Evolutionary conservation across 2,797 vertebrate species (phyloP).

Genomic region (Acanthopagrus latus): DNA sequence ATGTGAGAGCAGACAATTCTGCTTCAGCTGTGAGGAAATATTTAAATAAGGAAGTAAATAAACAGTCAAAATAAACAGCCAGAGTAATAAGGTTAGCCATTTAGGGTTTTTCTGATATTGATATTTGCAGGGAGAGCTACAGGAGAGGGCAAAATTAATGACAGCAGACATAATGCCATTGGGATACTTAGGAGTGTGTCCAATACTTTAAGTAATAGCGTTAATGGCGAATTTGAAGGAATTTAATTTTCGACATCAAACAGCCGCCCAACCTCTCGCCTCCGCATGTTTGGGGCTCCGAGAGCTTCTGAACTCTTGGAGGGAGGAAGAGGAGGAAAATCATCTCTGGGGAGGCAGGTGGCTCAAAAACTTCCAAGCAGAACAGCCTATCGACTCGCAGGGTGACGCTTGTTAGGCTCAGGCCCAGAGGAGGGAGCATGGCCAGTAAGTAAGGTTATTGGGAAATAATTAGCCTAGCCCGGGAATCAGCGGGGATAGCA

Average conservation of each 20-base stretch:
- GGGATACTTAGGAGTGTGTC: constrained; percentile 86
- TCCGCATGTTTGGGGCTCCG: constrained; percentile 67
- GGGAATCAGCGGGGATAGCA: constrained; percentile 83
- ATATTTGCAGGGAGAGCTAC: constrained; percentile 76
- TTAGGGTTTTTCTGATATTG: constrained; percentile 77
- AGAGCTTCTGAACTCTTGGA: constrained; percentile 80
- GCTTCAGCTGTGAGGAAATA: constrained; percentile 68
- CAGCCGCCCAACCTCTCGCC: constrained; percentile 78
- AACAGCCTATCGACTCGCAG: constrained; percentile 78
- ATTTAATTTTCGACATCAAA: constrained; percentile 89
- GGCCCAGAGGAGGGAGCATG: constrained; percentile 81
- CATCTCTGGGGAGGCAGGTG: constrained; percentile 74
- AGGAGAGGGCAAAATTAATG: constrained; percentile 85
- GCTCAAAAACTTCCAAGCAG: constrained; percentile 82
- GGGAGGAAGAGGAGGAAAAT: constrained; percentile 82
- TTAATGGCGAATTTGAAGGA: constrained; percentile 89
- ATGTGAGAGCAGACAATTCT: constrained; percentile 75
- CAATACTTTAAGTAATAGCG: constrained; percentile 89
- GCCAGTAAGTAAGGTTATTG: constrained; percentile 87
- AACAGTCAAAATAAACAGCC: constrained; percentile 82
- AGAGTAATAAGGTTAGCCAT: constrained; percentile 85
- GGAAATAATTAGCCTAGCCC: constrained; percentile 85
- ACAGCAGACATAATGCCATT: constrained; percentile 85
- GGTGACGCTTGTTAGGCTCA: constrained; percentile 82
- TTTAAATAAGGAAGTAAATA: constrained; percentile 80